Evolutionary conservation across 2,888 invertebrate genomes (phyloP), one percentile per base, ranked within the genome.

Genomic region (Chouioia cunea): DNA sequence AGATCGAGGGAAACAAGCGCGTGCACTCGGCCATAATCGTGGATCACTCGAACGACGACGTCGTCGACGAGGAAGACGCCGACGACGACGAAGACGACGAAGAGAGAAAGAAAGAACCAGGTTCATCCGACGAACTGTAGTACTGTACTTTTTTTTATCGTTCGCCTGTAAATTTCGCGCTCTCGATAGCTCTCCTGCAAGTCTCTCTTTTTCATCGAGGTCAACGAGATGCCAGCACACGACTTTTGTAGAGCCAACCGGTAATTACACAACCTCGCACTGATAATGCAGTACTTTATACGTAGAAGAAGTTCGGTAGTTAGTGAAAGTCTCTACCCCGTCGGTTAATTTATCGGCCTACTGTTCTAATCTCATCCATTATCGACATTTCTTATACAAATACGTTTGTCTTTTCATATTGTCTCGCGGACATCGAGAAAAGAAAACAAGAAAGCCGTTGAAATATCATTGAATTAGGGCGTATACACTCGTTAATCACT

Each of bases 21-120:
- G 77, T 76, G 74, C 68, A n/a, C 71, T 58, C 71, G 71, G 76
- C 76, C 75, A 81, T 82, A 82, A 82, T 79, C 81, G 77, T 82
- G 79, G 79, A 82, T 81, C 81, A 81, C 80, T 76, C 76, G 77
- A 79, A 73, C 78, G 74, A 76, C 76, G 77, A 77, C 74, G 76
- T 77, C 75, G 75, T 64, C 74, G n/a, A n/a, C n/a, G n/a, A n/a
- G n/a, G n/a, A n/a, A n/a, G n/a, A n/a, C n/a, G n/a, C n/a, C n/a
- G n/a, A 73, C 73, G 57, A 72, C 71, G 74, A 71, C 76, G 71
- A 76, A 76, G 75, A 75, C 72, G 65, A 68, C 76, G 62, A 62
- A 65, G 71, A 66, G 74, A 74, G 65, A 60, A 58, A 63, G 27
- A 62, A 64, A 62, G 64, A 59, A 63, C 66, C 70, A 60, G 36